These are phyloP conservation scores for Varecia variegata DNA, from an alignment of 2,797 vertebrate genomes.

Conservation along the genomic window DNA sequence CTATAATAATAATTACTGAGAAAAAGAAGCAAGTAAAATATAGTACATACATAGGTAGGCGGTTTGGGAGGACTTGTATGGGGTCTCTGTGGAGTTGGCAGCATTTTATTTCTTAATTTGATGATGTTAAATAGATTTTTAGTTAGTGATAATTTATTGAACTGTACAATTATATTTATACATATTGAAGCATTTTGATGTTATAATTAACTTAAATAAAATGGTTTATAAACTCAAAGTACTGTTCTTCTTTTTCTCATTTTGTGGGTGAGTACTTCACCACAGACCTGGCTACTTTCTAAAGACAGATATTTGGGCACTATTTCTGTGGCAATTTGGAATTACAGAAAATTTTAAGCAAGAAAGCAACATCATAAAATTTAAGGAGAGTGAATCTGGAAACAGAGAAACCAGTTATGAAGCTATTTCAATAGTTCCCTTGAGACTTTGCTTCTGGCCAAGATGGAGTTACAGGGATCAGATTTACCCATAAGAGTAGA, in stretches of 20 bases:
- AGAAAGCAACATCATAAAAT: background rate
- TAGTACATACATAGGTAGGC: background rate
- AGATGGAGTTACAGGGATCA: background rate
- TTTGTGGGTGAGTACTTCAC: background rate
- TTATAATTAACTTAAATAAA: background rate
- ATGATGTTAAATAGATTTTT: background rate
- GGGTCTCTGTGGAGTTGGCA: background rate
- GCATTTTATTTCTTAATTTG: conserved; percentile 12
- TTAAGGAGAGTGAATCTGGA: background rate
- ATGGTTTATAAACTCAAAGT: background rate
- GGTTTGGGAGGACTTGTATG: background rate
- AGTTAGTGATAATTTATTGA: background rate
- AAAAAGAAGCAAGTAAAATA: background rate
- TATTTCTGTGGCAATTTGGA: background rate
- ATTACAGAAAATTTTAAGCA: background rate
- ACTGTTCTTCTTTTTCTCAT: background rate
- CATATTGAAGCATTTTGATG: background rate
- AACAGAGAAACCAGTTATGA: background rate
- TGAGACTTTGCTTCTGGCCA: background rate
- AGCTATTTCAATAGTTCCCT: background rate
- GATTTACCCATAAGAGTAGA: no score
- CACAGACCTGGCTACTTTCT: background rate
- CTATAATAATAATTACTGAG: background rate
- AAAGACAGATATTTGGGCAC: background rate
- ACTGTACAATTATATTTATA: background rate